A percentile compares a stretch with the other conserved stretches of the same genome.
These are phyloP conservation scores for Homarus gammarus DNA, from an alignment of 2,888 invertebrate genomes.

Conservation along the genomic window DNA sequence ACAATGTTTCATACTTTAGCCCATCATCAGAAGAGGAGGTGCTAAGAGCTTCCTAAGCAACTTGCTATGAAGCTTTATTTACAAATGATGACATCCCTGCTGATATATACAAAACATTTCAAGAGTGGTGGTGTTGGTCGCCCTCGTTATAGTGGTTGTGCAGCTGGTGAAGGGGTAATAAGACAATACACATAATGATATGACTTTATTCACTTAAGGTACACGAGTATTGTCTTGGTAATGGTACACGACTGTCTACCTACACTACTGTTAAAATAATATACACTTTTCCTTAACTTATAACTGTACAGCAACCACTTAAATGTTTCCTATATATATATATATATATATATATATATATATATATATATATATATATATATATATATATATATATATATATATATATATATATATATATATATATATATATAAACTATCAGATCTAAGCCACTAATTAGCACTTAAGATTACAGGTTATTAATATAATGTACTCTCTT, in stretches of 20 bases:
- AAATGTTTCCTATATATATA: background rate
- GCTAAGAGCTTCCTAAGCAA: too few species aligned
- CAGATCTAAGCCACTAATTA: background rate
- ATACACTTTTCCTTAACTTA: background rate
- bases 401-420: background rate
- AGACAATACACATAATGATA: too few species aligned
- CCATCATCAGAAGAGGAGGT: too few species aligned
- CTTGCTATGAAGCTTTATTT: too few species aligned
- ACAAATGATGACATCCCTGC: too few species aligned
- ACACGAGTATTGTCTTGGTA: background rate
- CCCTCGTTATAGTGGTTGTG: too few species aligned
- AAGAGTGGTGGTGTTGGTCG: too few species aligned
- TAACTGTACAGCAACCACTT: background rate
- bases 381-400: conserved; percentile 8
- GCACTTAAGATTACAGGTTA: background rate
- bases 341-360: background rate
- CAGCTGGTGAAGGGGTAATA: too few species aligned
- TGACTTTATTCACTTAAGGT: too few species aligned
- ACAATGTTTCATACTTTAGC: too few species aligned
- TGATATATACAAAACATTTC: too few species aligned
- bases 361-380: conserved; percentile 8
- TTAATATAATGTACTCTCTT: background rate
- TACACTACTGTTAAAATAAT: background rate
- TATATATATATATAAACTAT: background rate
- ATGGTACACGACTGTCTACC: background rate